phyloP scores from a whole-genome alignment of 1,140 invertebrate species.

The Luehdorfia chinensis region DNA sequence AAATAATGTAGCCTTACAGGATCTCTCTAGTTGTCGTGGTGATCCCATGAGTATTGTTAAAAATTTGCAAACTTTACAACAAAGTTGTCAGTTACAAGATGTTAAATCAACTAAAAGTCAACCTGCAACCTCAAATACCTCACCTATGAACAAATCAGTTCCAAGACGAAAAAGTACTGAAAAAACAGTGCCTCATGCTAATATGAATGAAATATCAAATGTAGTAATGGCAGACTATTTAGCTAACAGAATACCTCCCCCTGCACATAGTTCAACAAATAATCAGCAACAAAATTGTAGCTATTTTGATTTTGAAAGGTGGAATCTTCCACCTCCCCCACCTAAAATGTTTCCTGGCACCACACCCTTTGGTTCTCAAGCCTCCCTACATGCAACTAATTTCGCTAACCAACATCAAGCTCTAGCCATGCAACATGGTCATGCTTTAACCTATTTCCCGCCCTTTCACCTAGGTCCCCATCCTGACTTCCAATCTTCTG shows the following conservation, averaged over 20 bases:
- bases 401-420: slow-evolving; percentile 82
- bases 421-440: slow-evolving; percentile 79
- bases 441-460: slow-evolving; percentile 83
- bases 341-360: slow-evolving; percentile 82
- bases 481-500: slow-evolving; percentile 81
- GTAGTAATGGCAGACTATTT: slow-evolving; percentile 78
- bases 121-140: slow-evolving; percentile 33
- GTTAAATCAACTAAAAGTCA: slow-evolving; percentile 70
- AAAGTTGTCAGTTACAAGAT: slow-evolving; percentile 79
- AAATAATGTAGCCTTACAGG: slow-evolving; percentile 80
- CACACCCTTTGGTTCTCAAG: slow-evolving; percentile 77
- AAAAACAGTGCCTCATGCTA: slow-evolving; percentile 64
- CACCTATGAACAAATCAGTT: slow-evolving; percentile 47
- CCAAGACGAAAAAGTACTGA: slow-evolving; percentile 77
- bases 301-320: slow-evolving; percentile 85
- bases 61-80: slow-evolving; percentile 81
- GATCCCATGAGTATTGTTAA: slow-evolving; percentile 87
- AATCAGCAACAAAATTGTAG: slow-evolving; percentile 82
- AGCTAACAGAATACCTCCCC: slow-evolving; percentile 81
- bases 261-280: slow-evolving; percentile 82
- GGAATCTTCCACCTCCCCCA: slow-evolving; percentile 82
- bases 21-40: slow-evolving; percentile 83
- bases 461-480: slow-evolving; percentile 82
- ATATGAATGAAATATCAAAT: slow-evolving; percentile 75
- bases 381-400: slow-evolving; percentile 77